A percentile compares a stretch with the other conserved stretches of the same genome.
Conservation (phyloP, 2,113 vertebrate genomes). For the Vireo altiloquus region DNA sequence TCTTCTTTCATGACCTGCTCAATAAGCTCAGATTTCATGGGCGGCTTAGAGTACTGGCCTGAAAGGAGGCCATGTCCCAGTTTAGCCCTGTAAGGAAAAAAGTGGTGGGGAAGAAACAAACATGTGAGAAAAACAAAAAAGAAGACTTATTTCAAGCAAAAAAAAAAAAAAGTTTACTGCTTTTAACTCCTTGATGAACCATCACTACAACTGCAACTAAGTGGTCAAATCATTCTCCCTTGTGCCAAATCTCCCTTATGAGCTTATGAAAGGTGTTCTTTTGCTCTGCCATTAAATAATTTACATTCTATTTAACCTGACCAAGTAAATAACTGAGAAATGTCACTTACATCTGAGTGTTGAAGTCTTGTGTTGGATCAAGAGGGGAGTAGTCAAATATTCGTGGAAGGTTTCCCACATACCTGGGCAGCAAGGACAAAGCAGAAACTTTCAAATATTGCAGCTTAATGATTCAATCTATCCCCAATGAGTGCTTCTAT, state of each 20-base stretch:
- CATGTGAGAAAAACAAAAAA: constrained; percentile 11
- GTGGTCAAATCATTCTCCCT: background rate
- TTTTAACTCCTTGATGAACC: background rate
- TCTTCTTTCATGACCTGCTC: constrained; percentile 99
- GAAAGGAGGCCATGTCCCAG: constrained; percentile 95
- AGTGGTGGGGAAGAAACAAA: background rate
- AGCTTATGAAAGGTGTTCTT: background rate
- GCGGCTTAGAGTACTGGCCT: constrained; percentile 95
- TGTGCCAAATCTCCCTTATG: background rate
- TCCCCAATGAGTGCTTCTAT: background rate
- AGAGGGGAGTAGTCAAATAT: constrained; percentile 98
- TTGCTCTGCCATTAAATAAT: background rate
- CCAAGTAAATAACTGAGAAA: background rate
- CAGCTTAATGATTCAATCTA: background rate
- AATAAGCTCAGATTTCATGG: constrained; percentile 96
- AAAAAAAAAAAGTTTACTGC: background rate
- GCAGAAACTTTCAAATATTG: background rate
- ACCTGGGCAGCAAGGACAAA: constrained; percentile 76
- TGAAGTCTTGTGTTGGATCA: constrained; percentile 96
- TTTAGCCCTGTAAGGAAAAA: constrained; percentile 85
- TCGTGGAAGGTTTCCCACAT: constrained; percentile 94
- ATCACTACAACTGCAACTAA: background rate
- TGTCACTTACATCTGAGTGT: constrained; percentile 93
- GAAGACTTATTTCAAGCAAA: background rate
- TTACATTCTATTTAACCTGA: background rate